A percentile compares a stretch with the other conserved stretches of the same genome.
These are phyloP conservation scores for Cynodonichthys magdalenae DNA, from an alignment of 2,797 vertebrate genomes.

Conservation along the genomic window DNA sequence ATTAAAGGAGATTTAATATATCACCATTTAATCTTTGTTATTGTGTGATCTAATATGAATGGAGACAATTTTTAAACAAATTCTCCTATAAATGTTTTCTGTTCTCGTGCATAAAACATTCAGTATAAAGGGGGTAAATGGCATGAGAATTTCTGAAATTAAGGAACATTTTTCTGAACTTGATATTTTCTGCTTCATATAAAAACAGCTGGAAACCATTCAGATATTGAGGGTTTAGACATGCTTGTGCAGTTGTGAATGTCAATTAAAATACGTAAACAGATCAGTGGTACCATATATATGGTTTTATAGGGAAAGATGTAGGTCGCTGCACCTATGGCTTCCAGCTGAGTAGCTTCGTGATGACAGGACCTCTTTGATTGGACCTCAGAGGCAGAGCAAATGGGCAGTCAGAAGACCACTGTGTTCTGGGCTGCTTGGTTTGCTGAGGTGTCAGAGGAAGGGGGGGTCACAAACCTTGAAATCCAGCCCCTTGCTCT, in stretches of 20 bases:
- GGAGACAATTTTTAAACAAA: constrained; percentile 68
- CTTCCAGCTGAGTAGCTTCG: constrained; percentile 61
- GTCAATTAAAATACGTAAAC: constrained; percentile 53
- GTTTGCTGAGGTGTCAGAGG: constrained; percentile 65
- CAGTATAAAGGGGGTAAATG: constrained; percentile 56
- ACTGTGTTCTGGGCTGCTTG: constrained; percentile 74
- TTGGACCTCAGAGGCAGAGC: constrained; percentile 63
- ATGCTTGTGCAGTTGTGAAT: constrained; percentile 49
- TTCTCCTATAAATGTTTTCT: constrained; percentile 71
- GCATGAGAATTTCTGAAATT: constrained; percentile 54
- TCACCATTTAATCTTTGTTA: constrained; percentile 62
- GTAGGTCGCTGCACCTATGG: constrained; percentile 71
- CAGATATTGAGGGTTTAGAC: constrained; percentile 5
- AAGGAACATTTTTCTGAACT: not conserved
- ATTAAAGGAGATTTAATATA: constrained; percentile 60
- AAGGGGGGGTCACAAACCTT: constrained; percentile 67
- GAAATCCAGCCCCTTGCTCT: constrained; percentile 55
- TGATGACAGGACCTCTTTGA: constrained; percentile 71
- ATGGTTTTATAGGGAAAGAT: constrained; percentile 67
- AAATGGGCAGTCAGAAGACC: constrained; percentile 74
- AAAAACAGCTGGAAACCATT: constrained; percentile 5
- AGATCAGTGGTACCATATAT: constrained; percentile 60
- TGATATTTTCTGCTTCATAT: not conserved
- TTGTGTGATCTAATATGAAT: constrained; percentile 78
- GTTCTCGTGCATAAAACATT: constrained; percentile 73